phyloP scores from a whole-genome alignment of 2,113 vertebrate genomes.

The Scopus umbretta region DNA sequence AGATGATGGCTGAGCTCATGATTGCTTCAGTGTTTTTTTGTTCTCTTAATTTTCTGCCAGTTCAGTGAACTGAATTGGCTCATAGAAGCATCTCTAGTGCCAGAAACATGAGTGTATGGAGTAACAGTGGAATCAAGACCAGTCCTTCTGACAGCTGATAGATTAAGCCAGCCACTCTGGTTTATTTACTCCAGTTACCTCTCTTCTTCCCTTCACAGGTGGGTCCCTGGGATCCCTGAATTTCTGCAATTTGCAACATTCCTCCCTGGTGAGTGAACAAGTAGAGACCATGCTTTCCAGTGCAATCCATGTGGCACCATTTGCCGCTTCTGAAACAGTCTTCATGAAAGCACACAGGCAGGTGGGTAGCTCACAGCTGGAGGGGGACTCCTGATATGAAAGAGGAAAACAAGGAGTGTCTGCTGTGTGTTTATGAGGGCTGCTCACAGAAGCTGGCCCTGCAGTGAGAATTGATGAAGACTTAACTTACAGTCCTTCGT shows the following conservation, averaged over 20 bases:
- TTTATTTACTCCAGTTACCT: not conserved
- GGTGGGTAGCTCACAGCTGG: not conserved
- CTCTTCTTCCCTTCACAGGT: not conserved
- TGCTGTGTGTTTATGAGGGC: not conserved
- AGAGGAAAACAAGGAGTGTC: not conserved
- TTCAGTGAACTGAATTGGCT: not conserved
- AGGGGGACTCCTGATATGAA: not conserved
- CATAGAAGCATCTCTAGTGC: not conserved
- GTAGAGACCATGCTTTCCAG: not conserved
- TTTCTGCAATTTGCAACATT: not conserved
- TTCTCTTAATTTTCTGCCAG: not conserved
- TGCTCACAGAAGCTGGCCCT: not conserved
- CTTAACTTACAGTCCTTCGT: not conserved
- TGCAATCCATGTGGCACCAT: accelerated
- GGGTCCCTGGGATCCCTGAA: not conserved
- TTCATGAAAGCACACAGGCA: not conserved
- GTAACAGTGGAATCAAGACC: not conserved
- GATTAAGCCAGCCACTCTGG: not conserved
- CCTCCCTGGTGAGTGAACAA: not conserved
- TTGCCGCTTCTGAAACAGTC: not conserved
- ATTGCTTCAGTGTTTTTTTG: not conserved
- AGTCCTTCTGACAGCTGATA: not conserved
- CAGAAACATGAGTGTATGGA: not conserved
- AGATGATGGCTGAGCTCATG: not conserved
- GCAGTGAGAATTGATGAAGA: not conserved